phyloP scores from a whole-genome alignment of 2,113 vertebrate genomes.

The Pluvialis apricaria region DNA sequence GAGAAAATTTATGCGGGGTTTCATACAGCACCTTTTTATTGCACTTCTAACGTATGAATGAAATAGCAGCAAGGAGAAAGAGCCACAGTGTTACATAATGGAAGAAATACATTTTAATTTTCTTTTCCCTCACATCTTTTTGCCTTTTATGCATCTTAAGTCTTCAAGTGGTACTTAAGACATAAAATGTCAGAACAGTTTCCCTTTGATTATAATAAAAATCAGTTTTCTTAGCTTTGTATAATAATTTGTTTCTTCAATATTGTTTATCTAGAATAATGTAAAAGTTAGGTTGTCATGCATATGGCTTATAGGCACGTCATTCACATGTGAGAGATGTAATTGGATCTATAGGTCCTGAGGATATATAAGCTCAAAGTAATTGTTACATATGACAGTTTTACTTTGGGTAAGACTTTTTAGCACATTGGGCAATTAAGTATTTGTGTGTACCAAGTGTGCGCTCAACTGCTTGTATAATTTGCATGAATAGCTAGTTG shows the following conservation, averaged over 20 bases:
- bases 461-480: background rate
- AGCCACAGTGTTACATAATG: background rate
- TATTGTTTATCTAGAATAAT: background rate
- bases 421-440: background rate
- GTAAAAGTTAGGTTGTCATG: background rate
- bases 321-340: background rate
- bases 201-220: slow-evolving; percentile 41
- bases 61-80: background rate
- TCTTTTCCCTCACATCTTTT: background rate
- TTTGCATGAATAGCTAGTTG: slow-evolving; percentile 7
- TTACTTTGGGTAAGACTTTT: background rate
- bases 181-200: slow-evolving; percentile 41
- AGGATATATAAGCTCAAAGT: background rate
- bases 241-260: background rate
- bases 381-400: background rate
- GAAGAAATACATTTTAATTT: background rate
- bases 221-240: slow-evolving; percentile 16
- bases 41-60: background rate
- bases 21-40: background rate
- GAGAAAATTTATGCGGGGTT: background rate
- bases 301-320: background rate
- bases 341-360: background rate
- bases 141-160: slow-evolving; percentile 39
- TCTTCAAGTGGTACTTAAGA: slow-evolving; percentile 53
- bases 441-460: background rate